phyloP scores from a whole-genome alignment of 2,113 vertebrate genomes.

The Desmodus rotundus region DNA sequence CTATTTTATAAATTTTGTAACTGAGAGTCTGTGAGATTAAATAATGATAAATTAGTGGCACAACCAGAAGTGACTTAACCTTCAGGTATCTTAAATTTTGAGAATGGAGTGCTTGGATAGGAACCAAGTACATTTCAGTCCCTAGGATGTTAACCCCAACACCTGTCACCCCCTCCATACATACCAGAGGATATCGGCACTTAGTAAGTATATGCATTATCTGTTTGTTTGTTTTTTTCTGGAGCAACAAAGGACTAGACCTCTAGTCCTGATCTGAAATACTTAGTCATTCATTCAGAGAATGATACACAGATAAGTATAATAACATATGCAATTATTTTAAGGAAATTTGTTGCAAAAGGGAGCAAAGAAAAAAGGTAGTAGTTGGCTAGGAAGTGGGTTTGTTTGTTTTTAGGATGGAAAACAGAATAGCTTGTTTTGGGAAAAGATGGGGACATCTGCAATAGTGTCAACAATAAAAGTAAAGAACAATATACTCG shows the following conservation, averaged over 20 bases:
- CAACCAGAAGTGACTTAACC: not conserved
- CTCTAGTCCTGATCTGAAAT: not conserved
- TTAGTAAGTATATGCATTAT: not conserved
- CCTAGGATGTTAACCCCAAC: not conserved
- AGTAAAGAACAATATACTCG: too few species aligned
- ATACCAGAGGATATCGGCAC: not conserved
- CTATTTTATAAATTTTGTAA: not conserved
- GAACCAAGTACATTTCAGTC: not conserved
- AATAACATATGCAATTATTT: not conserved
- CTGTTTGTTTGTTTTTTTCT: not conserved
- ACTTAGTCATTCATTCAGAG: not conserved
- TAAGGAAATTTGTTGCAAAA: conserved; percentile 2
- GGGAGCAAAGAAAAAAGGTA: not conserved
- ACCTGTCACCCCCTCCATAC: not conserved
- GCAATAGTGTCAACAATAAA: too few species aligned
- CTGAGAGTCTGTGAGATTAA: not conserved
- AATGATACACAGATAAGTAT: not conserved
- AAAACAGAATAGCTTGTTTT: not conserved
- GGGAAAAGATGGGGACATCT: too few species aligned
- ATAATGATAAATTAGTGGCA: not conserved
- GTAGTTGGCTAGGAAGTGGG: not conserved
- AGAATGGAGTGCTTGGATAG: not conserved
- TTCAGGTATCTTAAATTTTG: not conserved
- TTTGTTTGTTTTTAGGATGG: not conserved
- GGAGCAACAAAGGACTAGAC: not conserved